Evolutionary conservation across 2,797 vertebrate genomes (phyloP), one percentile per base, ranked within the genome.

Genomic region (Ammospiza maritima): DNA sequence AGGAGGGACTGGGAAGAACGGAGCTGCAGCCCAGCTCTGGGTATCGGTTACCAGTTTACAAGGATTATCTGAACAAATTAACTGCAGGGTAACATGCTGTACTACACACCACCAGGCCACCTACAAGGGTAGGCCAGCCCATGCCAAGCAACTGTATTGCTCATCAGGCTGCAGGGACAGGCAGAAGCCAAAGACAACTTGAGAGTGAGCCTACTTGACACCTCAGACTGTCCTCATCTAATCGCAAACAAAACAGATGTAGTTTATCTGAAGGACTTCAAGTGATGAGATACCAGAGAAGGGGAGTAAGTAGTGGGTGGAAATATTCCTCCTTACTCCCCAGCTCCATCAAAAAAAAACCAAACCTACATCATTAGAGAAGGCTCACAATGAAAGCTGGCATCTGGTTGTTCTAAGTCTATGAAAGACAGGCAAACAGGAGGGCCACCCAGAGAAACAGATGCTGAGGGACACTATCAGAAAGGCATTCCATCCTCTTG

Each of bases 61-160:
- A 77, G 96, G 95, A 97, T 97, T 96, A 97, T 77, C 93, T 94
- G 94, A 58, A 75, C 89, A 16, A 85, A 97, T 96, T 96, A 97
- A 94, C 94, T 54, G 51, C 95, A 89, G n/a, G 47, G 97, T 98
- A 97, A 97, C 96, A 97, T 79, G 90, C 96, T 34, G 85, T 97
- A 87, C 96, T 85, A 91, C 61, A 88, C 93, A 91, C 66, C 72
- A 76, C 87, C 85, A n/a, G 71, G 90, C 92, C 19, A 29, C 82
- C 88, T 62, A 30, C 54, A 93, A 95, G 93, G 73, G 45, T 78
- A 84, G 76, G 48, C 50, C 60, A 75, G 64, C 47, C 87, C 45
- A 82, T 92, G 92, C 86, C 96, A 92, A 85, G 75, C 64, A 80
- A 40, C 78, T 89, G 45, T 16, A 48, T 6, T 16, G 38, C n/a